These are phyloP conservation scores for Pollimyrus isidori DNA, from an alignment of 2,113 vertebrate species.

Conservation along the genomic window DNA sequence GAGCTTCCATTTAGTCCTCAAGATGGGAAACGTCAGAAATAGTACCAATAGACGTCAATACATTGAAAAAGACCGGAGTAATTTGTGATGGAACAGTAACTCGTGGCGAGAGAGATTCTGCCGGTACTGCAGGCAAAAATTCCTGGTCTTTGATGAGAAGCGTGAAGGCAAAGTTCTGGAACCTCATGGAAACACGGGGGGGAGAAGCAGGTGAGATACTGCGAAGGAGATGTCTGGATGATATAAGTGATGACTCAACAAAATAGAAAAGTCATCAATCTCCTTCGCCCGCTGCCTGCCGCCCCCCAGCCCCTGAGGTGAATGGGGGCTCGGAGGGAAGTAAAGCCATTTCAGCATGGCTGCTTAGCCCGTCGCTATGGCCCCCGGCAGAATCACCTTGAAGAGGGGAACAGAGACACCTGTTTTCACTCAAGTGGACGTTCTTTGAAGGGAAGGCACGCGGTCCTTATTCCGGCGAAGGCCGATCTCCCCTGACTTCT, in stretches of 20 bases:
- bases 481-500: slow-evolving; percentile 42
- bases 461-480: slow-evolving; percentile 29
- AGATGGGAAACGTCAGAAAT: background rate
- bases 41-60: background rate
- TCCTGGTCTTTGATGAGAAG: background rate
- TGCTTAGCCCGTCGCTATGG: background rate
- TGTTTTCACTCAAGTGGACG: slow-evolving; percentile 52
- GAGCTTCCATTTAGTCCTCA: background rate
- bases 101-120: background rate
- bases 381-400: slow-evolving; percentile 37
- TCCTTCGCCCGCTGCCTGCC: slow-evolving; percentile 22
- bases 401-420: slow-evolving; percentile 42
- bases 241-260: slow-evolving; percentile 28
- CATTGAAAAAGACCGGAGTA: background rate
- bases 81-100: background rate
- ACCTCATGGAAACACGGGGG: too few species aligned
- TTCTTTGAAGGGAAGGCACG: slow-evolving; percentile 51
- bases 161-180: background rate
- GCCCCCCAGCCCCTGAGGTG: slow-evolving; percentile 19
- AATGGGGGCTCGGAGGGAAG: slow-evolving; percentile 38
- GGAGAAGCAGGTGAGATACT: too few species aligned
- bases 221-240: background rate
- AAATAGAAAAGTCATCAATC: slow-evolving; percentile 3
- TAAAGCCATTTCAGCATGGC: slow-evolving; percentile 26
- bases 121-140: background rate